These are phyloP conservation scores for Prenolepis imparis DNA, from an alignment of 2,888 invertebrate species.

Conservation along the genomic window DNA sequence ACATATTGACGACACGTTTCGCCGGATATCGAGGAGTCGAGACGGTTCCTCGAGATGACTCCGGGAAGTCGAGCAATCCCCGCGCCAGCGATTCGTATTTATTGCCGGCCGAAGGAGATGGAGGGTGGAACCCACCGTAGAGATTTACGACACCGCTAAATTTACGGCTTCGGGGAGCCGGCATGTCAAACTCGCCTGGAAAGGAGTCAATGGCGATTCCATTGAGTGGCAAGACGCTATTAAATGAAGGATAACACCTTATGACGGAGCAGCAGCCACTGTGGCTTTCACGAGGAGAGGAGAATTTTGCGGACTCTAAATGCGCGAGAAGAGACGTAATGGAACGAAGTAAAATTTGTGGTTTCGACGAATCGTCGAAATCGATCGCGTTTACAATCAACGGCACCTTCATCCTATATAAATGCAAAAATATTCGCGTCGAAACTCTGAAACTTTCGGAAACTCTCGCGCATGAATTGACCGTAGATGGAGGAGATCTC, in stretches of 20 bases:
- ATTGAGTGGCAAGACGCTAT: slow-evolving; percentile 59
- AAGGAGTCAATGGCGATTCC: slow-evolving; percentile 58
- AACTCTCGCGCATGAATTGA: slow-evolving; percentile 34
- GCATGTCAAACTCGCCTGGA: slow-evolving; percentile 44
- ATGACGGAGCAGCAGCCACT: background rate
- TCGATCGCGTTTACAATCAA: background rate
- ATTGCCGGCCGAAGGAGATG: slow-evolving; percentile 66
- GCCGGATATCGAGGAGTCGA: slow-evolving; percentile 33
- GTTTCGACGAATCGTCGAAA: background rate
- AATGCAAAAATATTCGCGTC: background rate
- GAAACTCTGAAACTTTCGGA: slow-evolving; percentile 11
- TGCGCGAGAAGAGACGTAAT: background rate
- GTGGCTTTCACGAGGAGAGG: slow-evolving; percentile 9
- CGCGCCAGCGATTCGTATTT: slow-evolving; percentile 73
- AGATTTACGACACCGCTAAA: slow-evolving; percentile 71
- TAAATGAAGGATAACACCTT: slow-evolving; percentile 52
- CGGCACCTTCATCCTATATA: background rate
- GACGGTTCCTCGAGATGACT: slow-evolving; percentile 19
- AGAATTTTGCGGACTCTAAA: slow-evolving; percentile 2
- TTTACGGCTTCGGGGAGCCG: slow-evolving; percentile 64
- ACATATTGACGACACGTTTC: slow-evolving; percentile 50
- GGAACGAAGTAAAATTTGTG: background rate
- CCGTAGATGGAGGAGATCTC: slow-evolving; percentile 13
- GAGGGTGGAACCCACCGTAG: slow-evolving; percentile 57
- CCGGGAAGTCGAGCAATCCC: slow-evolving; percentile 59